Evolutionary conservation across 2,888 invertebrate genomes (phyloP).

Genomic region (Lasioglossum morio): DNA sequence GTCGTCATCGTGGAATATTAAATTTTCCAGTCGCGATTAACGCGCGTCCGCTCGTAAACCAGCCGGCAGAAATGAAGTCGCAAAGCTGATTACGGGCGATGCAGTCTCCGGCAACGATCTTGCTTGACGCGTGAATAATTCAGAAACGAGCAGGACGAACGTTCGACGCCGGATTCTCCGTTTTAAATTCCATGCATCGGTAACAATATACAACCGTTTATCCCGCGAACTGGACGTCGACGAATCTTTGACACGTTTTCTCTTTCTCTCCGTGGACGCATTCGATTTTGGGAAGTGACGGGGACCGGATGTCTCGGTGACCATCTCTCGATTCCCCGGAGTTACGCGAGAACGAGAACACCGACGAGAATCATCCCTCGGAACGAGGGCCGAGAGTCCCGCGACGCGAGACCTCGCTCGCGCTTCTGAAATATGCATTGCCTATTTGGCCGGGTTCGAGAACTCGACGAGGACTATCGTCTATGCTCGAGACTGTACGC

Average conservation of each 20-base stretch:
- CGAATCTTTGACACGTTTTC: neutral
- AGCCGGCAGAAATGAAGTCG: conserved; percentile 15
- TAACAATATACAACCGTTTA: conserved; percentile 36
- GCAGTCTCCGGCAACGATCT: conserved; percentile 30
- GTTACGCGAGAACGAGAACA: neutral
- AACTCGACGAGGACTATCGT: conserved; percentile 67
- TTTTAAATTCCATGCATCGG: conserved; percentile 45
- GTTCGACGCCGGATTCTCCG: conserved; percentile 21
- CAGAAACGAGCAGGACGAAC: conserved; percentile 19
- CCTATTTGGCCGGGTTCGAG: conserved; percentile 75
- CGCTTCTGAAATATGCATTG: conserved; percentile 81
- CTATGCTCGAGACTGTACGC: neutral
- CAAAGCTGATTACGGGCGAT: neutral
- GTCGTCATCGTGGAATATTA: neutral
- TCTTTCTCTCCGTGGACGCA: neutral
- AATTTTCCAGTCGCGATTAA: conserved; percentile 5
- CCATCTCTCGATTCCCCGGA: neutral
- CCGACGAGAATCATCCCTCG: conserved; percentile 13
- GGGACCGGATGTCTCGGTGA: neutral
- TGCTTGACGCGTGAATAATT: conserved; percentile 33
- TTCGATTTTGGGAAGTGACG: conserved; percentile 12
- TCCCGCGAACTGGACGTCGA: neutral
- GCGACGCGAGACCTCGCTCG: conserved; percentile 27
- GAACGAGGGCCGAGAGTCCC: neutral
- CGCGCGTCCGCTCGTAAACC: conserved; percentile 34